Conservation (phyloP, 2,113 vertebrate species). For the Rhizomys pruinosus region DNA sequence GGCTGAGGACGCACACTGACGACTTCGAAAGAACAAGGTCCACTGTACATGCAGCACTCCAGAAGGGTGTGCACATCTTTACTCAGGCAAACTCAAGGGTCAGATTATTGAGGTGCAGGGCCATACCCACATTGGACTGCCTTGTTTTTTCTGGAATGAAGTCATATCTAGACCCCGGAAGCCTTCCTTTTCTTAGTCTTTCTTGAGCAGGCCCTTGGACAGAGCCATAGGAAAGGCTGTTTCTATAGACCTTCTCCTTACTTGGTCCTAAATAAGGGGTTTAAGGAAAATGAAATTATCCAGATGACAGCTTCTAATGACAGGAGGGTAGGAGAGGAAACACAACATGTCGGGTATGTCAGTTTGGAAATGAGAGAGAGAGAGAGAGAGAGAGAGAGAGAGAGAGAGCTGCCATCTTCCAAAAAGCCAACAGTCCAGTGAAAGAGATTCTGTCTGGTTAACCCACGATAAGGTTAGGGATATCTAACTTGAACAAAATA, state of each 20-base stretch:
- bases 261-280: slow-evolving; percentile 34
- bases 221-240: too few relatives aligned
- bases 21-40: slow-evolving; percentile 47
- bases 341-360: not conserved
- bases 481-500: slow-evolving; percentile 58
- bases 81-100: slow-evolving; percentile 60
- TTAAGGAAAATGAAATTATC: slow-evolving; percentile 51
- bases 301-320: slow-evolving; percentile 11
- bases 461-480: slow-evolving; percentile 43
- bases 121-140: not conserved
- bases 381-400: too few relatives aligned
- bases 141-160: slow-evolving; percentile 44
- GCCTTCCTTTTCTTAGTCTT: not conserved
- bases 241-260: not conserved
- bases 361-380: not conserved
- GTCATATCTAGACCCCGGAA: slow-evolving; percentile 33
- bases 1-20: slow-evolving; percentile 61
- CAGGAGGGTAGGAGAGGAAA: too few relatives aligned
- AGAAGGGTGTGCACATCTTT: slow-evolving; percentile 55
- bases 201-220: slow-evolving; percentile 17
- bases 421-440: slow-evolving; percentile 39
- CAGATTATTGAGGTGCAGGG: slow-evolving; percentile 38
- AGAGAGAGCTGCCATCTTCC: not conserved
- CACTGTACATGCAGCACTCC: slow-evolving; percentile 58
- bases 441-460: slow-evolving; percentile 58